phyloP scores from a whole-genome alignment of 2,888 invertebrate genomes.

The Tachina grossa region DNA sequence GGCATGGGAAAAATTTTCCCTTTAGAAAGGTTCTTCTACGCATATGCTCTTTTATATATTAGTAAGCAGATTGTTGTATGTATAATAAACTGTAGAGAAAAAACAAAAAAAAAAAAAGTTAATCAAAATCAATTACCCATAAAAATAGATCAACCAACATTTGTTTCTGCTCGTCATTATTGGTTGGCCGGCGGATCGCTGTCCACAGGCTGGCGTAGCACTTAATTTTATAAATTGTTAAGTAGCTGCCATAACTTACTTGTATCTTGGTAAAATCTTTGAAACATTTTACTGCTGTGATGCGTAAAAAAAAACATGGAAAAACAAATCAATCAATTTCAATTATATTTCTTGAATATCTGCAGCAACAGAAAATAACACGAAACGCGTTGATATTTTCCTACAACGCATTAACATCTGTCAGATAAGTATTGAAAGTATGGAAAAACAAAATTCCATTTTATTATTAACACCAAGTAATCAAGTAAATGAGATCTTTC shows the following conservation, averaged over 20 bases:
- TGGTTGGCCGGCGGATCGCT: neutral
- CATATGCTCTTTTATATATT: too few relatives aligned
- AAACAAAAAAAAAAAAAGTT: too few relatives aligned
- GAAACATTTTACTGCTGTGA: conserved; percentile 13
- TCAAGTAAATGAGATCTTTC: conserved; percentile 52
- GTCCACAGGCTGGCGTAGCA: neutral
- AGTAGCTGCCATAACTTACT: conserved; percentile 52
- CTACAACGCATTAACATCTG: conserved; percentile 61
- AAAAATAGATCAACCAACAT: conserved; percentile 68
- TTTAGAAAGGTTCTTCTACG: too few relatives aligned
- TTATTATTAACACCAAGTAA: conserved; percentile 52
- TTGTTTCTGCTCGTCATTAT: neutral
- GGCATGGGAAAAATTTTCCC: too few relatives aligned
- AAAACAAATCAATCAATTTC: conserved; percentile 68
- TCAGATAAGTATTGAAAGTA: conserved; percentile 26
- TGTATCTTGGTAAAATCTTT: conserved; percentile 1
- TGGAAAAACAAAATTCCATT: conserved; percentile 2
- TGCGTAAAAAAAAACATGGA: conserved; percentile 19
- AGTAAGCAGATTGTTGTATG: too few relatives aligned
- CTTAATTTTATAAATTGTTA: conserved; percentile 43
- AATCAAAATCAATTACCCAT: conserved; percentile 72
- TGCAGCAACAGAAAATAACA: neutral
- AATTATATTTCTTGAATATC: conserved; percentile 64
- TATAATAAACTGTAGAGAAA: too few relatives aligned
- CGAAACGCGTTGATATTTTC: neutral